A percentile compares a stretch with the other conserved stretches of the same genome.
Evolutionary conservation across 2,888 invertebrate genomes (phyloP).

Genomic region (Desoria tigrina): DNA sequence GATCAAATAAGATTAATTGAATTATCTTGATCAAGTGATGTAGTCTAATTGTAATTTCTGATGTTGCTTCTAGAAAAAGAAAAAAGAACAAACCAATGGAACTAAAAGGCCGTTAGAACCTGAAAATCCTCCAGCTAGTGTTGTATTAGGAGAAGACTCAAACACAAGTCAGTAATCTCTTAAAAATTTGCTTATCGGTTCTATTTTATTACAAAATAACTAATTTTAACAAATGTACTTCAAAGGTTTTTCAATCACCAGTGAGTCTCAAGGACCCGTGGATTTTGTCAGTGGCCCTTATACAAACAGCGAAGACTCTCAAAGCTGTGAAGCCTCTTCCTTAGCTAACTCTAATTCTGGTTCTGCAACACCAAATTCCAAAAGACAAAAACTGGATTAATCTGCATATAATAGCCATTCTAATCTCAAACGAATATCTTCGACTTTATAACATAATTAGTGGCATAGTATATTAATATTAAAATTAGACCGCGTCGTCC

Average conservation of each 20-base stretch:
- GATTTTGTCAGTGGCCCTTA: conserved; percentile 42
- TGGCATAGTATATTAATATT: no score
- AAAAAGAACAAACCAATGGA: conserved; percentile 64
- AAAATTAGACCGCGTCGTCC: no score
- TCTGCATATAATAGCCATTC: no score
- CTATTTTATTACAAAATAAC: no score
- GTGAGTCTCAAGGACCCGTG: conserved; percentile 82
- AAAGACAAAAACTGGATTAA: conserved; percentile 27
- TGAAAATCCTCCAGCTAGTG: conserved; percentile 77
- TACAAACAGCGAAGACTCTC: conserved; percentile 47
- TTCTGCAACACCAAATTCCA: not conserved
- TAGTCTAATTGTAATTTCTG: no score
- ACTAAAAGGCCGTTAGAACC: conserved; percentile 40
- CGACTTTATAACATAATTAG: no score
- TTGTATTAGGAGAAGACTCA: conserved; percentile 71
- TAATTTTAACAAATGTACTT: no score
- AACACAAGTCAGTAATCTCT: conserved; percentile 90
- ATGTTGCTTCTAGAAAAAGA: conserved; percentile 59
- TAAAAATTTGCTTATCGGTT: not conserved
- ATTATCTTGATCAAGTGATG: not conserved
- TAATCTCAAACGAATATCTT: no score
- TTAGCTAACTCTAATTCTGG: conserved; percentile 22
- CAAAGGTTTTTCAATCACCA: conserved; percentile 83
- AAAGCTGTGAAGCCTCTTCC: conserved; percentile 47
- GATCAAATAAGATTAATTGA: conserved; percentile 5